Evolutionary conservation across 2,888 invertebrate species (phyloP).

Genomic region (Agrotis ipsilon): DNA sequence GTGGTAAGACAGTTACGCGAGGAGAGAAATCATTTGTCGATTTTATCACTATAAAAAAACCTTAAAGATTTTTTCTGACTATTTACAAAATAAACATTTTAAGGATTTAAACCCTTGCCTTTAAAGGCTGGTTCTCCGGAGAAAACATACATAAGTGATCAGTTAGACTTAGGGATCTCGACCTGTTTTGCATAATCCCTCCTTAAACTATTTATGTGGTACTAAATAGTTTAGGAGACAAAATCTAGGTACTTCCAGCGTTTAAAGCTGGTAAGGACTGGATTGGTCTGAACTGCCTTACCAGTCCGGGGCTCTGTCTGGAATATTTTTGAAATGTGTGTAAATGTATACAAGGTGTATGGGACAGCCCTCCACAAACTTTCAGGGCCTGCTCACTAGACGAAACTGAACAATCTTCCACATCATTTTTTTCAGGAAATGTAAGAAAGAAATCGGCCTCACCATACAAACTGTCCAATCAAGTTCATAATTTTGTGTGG

Average conservation of each 20-base stretch:
- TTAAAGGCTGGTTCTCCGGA: background rate
- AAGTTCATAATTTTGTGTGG: too few relatives aligned
- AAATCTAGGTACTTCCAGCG: background rate
- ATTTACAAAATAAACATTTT: conserved; percentile 13
- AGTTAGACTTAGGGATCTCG: conserved; percentile 17
- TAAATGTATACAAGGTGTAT: too few relatives aligned
- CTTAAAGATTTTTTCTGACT: conserved; percentile 4
- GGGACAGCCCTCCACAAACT: too few relatives aligned
- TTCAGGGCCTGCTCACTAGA: too few relatives aligned
- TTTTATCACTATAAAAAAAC: background rate
- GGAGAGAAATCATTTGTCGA: too few relatives aligned
- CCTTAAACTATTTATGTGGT: conserved; percentile 17
- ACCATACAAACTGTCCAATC: too few relatives aligned
- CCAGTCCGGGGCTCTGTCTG: background rate
- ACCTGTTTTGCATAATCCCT: conserved; percentile 42
- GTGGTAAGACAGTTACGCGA: too few relatives aligned
- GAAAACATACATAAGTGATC: conserved; percentile 36
- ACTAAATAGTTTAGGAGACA: conserved; percentile 28
- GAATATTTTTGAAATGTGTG: too few relatives aligned
- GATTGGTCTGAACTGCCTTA: background rate
- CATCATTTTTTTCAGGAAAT: too few relatives aligned
- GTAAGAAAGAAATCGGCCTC: too few relatives aligned
- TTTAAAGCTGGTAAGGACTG: background rate
- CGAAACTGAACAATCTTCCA: too few relatives aligned
- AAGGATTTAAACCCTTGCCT: conserved; percentile 12